Conservation (phyloP, 1,140 invertebrate species). For the Chrysopa pallens region DNA sequence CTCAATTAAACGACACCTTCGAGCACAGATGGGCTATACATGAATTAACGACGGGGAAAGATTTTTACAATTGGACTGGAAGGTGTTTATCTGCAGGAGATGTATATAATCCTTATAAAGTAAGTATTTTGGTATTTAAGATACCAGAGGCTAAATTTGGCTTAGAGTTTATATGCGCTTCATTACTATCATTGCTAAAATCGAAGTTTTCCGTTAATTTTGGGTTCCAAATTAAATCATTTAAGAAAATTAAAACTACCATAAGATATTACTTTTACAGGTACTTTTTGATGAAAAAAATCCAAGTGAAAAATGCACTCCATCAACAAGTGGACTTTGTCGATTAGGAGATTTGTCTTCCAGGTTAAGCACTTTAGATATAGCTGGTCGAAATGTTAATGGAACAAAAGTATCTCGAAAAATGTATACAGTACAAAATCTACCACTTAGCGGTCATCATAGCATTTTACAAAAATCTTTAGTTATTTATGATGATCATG, state of each 20-base stretch:
- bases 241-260: no score
- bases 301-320: conserved; percentile 28
- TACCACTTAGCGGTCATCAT: conserved; percentile 58
- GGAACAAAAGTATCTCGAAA: conserved; percentile 44
- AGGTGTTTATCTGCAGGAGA: conserved; percentile 65
- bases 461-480: conserved; percentile 67
- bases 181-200: no score
- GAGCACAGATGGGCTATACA: conserved; percentile 56
- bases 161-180: no score
- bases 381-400: conserved; percentile 50
- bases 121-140: conserved; percentile 33
- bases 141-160: no score
- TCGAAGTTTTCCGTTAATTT: no score
- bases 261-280: conserved; percentile 14
- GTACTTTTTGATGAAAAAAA: conserved; percentile 24
- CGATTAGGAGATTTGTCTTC: conserved; percentile 44
- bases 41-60: conserved; percentile 43
- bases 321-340: conserved; percentile 34
- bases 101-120: conserved; percentile 64
- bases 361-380: conserved; percentile 48
- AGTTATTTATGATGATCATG: conserved; percentile 75
- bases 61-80: conserved; percentile 81
- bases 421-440: conserved; percentile 57
- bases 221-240: no score
- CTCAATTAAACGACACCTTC: conserved; percentile 54